phyloP scores from a whole-genome alignment of 2,113 vertebrate species.

The Diphyllodes magnificus region DNA sequence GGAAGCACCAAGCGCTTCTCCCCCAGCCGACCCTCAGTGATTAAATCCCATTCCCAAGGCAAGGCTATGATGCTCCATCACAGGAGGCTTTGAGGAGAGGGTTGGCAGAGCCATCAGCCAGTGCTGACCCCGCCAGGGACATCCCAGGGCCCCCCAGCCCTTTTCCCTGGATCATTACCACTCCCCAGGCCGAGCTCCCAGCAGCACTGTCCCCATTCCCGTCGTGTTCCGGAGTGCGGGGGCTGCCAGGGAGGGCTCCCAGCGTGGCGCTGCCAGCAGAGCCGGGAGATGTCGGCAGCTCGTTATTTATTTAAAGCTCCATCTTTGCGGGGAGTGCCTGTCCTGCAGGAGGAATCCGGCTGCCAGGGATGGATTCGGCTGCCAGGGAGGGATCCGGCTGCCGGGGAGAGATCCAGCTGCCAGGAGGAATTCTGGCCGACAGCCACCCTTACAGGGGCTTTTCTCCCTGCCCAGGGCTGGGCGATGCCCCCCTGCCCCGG shows the following conservation, averaged over 20 bases:
- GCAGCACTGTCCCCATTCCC: background rate
- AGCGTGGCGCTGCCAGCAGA: background rate
- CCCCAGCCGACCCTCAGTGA: background rate
- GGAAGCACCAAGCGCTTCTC: background rate
- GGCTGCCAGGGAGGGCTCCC: background rate
- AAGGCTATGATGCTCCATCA: background rate
- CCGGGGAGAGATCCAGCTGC: background rate
- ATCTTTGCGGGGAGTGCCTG: background rate
- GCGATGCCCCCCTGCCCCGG: background rate
- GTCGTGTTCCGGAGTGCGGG: background rate
- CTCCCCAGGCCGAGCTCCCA: background rate
- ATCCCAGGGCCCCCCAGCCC: background rate
- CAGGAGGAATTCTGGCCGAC: background rate
- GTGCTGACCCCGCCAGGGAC: background rate
- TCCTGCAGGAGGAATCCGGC: background rate
- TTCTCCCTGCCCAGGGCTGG: background rate
- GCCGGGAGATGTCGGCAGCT: background rate
- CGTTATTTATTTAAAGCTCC: slow-evolving; percentile 21
- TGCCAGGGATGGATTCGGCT: background rate
- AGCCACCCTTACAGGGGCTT: background rate
- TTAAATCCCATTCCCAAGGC: background rate
- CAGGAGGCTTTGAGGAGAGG: background rate
- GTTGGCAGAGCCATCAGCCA: background rate
- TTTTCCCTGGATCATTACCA: background rate
- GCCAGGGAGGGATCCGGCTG: background rate